These are phyloP conservation scores for Dryococelus australis DNA, from an alignment of 2,888 invertebrate genomes.

Conservation along the genomic window DNA sequence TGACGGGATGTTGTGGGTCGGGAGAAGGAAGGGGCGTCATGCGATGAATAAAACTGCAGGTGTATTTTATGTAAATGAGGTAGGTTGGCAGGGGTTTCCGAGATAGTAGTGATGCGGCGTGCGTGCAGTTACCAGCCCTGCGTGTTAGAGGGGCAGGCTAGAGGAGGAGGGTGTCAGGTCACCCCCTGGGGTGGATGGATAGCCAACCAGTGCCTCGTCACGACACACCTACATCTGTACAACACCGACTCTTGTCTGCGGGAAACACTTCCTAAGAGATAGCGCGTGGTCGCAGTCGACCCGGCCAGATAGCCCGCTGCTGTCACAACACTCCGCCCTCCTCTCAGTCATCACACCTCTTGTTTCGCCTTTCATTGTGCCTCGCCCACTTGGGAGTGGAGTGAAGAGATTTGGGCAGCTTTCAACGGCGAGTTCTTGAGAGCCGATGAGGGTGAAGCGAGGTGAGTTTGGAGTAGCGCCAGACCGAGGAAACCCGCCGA, in stretches of 20 bases:
- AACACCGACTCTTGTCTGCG: not conserved
- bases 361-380: too few relatives aligned
- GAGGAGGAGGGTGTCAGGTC: not conserved
- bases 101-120: not conserved
- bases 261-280: not conserved
- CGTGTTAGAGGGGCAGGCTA: not conserved
- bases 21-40: not conserved
- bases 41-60: constrained; percentile 16
- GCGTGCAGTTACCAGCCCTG: not conserved
- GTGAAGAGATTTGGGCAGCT: too few relatives aligned
- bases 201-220: not conserved
- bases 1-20: not conserved
- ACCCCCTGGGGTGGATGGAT: not conserved
- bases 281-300: not conserved
- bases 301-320: not conserved
- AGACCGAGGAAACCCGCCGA: too few relatives aligned
- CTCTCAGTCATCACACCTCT: too few relatives aligned
- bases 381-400: too few relatives aligned
- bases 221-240: not conserved
- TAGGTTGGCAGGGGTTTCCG: not conserved
- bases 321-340: too few relatives aligned
- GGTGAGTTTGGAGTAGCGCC: too few relatives aligned
- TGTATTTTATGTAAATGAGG: constrained; percentile 9
- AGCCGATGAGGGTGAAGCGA: too few relatives aligned
- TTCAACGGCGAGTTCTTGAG: too few relatives aligned